Percentiles rank a stretch among this genome's conserved stretches.
phyloP scores from a whole-genome alignment of 2,113 vertebrate genomes.

The Nesospiza acunhae region DNA sequence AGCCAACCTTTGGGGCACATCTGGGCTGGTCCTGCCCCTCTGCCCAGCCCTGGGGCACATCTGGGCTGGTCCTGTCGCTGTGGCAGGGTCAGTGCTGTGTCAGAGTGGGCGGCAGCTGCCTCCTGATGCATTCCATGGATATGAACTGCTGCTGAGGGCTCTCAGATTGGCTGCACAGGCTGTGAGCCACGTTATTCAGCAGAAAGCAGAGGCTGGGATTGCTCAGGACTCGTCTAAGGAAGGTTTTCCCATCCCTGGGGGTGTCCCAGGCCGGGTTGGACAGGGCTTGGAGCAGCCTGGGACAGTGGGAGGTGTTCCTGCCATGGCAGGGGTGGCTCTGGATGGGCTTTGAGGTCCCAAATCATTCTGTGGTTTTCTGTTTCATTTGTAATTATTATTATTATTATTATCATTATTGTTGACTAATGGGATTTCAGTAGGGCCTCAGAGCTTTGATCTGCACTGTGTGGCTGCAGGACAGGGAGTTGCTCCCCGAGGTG shows the following conservation, averaged over 20 bases:
- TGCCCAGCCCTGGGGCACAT: not conserved
- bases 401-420: not conserved
- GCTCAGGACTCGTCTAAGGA: not conserved
- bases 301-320: not conserved
- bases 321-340: not conserved
- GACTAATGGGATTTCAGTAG: not conserved
- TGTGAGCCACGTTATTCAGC: not conserved
- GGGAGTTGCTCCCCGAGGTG: not conserved
- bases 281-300: not conserved
- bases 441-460: not conserved
- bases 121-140: rapidly evolving
- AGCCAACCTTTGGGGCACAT: not conserved
- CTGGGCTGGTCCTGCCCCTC: not conserved
- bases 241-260: not conserved
- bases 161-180: not conserved
- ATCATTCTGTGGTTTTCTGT: not conserved
- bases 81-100: not conserved
- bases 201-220: not conserved
- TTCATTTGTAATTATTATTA: not conserved
- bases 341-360: rapidly evolving
- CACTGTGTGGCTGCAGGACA: not conserved
- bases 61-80: not conserved
- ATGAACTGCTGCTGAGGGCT: not conserved
- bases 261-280: not conserved
- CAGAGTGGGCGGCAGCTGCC: not conserved